phyloP scores from a whole-genome alignment of 2,888 invertebrate genomes.

The Helleia helle region DNA sequence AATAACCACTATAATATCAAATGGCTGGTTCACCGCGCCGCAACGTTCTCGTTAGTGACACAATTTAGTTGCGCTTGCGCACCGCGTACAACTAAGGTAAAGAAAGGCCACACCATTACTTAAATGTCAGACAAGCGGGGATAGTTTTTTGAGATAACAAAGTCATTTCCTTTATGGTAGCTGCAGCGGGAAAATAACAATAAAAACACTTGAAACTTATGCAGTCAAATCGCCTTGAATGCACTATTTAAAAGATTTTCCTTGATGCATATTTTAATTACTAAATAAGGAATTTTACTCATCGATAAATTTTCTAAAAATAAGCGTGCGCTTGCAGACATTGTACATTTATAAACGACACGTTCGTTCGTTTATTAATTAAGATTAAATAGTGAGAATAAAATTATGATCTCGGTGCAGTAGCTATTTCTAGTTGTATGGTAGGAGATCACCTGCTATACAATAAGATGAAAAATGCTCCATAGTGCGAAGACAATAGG shows the following conservation, averaged over 20 bases:
- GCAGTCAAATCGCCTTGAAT: not conserved
- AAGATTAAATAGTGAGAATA: too few species aligned
- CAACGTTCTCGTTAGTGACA: slow-evolving; percentile 8
- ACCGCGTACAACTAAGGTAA: slow-evolving; percentile 36
- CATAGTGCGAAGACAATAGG: too few species aligned
- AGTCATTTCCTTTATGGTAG: not conserved
- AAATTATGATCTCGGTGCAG: too few species aligned
- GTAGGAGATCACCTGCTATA: too few species aligned
- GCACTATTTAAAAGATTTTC: not conserved
- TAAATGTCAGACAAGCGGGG: slow-evolving; percentile 9
- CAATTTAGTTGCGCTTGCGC: slow-evolving; percentile 29
- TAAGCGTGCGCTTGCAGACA: too few species aligned
- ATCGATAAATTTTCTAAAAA: too few species aligned
- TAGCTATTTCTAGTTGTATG: too few species aligned
- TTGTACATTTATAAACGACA: too few species aligned
- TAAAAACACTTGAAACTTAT: not conserved
- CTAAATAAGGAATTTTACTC: too few species aligned
- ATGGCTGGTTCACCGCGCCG: not conserved
- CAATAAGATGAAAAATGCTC: too few species aligned
- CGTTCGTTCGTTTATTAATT: too few species aligned
- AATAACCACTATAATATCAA: not conserved
- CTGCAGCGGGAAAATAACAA: not conserved
- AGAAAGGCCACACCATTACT: slow-evolving; percentile 27
- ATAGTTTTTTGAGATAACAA: not conserved
- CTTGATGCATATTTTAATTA: not conserved